Percentiles rank a stretch among this genome's conserved stretches.
Evolutionary conservation across 2,797 vertebrate species (phyloP).

Genomic region (Liasis olivaceus): DNA sequence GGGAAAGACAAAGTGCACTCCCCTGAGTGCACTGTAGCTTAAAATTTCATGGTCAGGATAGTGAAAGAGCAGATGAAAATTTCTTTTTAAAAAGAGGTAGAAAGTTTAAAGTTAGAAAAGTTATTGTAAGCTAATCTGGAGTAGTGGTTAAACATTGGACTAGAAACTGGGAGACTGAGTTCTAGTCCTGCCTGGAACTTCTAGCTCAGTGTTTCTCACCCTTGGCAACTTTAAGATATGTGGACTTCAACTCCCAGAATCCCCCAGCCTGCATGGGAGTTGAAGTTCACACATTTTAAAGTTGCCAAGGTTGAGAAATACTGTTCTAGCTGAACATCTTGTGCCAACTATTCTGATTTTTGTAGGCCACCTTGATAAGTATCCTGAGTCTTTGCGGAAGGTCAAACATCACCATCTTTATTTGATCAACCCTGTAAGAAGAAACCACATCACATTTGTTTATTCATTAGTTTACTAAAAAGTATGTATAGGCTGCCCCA

Average conservation of each 20-base stretch:
- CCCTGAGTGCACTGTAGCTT: not conserved
- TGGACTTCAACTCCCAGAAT: not conserved
- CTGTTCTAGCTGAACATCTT: not conserved
- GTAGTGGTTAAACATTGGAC: not conserved
- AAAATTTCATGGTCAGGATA: not conserved
- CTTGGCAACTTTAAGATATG: not conserved
- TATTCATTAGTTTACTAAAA: not conserved
- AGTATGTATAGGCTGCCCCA: not conserved
- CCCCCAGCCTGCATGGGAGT: not conserved
- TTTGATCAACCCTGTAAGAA: not conserved
- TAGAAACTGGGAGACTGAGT: not conserved
- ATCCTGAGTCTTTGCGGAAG: too few species aligned
- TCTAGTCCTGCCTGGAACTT: too few species aligned
- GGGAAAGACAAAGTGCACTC: not conserved
- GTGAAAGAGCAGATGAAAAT: not conserved
- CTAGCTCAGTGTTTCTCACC: not conserved
- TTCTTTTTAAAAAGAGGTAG: not conserved
- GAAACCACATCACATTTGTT: not conserved
- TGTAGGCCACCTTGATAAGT: too few species aligned
- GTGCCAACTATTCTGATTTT: not conserved
- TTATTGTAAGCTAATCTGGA: not conserved
- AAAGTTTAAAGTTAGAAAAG: too few species aligned
- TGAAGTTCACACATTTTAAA: not conserved
- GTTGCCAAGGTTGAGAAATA: not conserved
- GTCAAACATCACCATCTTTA: too few species aligned